Conservation (phyloP, 2,888 invertebrate species). For the Lasioglossum leucozonium region DNA sequence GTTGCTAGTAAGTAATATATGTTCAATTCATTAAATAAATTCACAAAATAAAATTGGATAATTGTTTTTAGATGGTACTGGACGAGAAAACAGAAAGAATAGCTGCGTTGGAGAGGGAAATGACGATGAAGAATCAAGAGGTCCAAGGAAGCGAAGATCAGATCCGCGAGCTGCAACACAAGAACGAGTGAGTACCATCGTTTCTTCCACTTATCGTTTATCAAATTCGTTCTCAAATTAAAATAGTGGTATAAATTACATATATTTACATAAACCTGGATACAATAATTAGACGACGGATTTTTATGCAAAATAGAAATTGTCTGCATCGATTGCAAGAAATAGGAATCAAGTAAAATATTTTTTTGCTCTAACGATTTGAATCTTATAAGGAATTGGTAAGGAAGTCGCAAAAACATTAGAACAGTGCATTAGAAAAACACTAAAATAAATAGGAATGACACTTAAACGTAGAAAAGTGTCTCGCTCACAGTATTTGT, state of each 20-base stretch:
- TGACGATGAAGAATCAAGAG: conserved; percentile 86
- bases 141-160: conserved; percentile 74
- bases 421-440: neutral
- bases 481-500: conserved; percentile 28
- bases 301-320: neutral
- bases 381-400: neutral
- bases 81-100: conserved; percentile 91
- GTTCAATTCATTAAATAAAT: too few species aligned
- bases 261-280: conserved; percentile 29
- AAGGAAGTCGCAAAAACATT: too few species aligned
- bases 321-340: neutral
- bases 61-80: conserved; percentile 86
- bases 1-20: conserved; percentile 85
- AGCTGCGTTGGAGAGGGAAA: conserved; percentile 88
- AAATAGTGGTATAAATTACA: conserved; percentile 10
- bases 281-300: neutral
- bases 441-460: conserved; percentile 47
- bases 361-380: neutral
- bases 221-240: neutral
- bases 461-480: neutral
- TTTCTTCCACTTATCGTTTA: conserved; percentile 5
- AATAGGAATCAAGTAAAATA: neutral
- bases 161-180: conserved; percentile 78
- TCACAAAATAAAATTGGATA: neutral
- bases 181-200: conserved; percentile 80